phyloP scores from a whole-genome alignment of 2,113 vertebrate species.

The Lampris incognitus region DNA sequence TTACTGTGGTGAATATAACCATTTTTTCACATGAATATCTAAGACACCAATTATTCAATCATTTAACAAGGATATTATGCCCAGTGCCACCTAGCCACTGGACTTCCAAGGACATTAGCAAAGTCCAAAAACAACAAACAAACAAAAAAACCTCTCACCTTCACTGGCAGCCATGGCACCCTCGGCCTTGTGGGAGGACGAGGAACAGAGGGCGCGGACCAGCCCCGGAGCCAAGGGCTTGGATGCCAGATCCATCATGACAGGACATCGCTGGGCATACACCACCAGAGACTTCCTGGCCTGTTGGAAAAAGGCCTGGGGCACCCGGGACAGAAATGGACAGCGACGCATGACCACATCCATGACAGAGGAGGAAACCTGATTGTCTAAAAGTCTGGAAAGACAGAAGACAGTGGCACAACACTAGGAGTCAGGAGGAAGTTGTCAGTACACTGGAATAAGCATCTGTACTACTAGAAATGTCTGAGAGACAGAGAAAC shows the following conservation, averaged over 20 bases:
- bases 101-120: no score
- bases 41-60: no score
- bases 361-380: conserved; percentile 76
- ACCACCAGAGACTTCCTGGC: conserved; percentile 88
- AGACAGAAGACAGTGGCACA: neutral
- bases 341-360: conserved; percentile 92
- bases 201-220: conserved; percentile 85
- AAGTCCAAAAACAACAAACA: neutral
- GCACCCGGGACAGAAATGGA: conserved; percentile 92
- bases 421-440: no score
- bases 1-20: neutral
- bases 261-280: conserved; percentile 92
- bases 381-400: conserved; percentile 59
- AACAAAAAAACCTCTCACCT: conserved; percentile 74
- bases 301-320: conserved; percentile 94
- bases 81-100: no score
- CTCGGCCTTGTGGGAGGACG: conserved; percentile 82
- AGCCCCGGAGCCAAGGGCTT: conserved; percentile 82
- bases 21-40: no score
- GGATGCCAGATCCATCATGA: conserved; percentile 93
- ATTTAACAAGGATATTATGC: no score
- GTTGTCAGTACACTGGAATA: no score
- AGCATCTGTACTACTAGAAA: no score
- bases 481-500: no score
- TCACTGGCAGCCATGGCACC: conserved; percentile 70